Conservation (phyloP, 2,888 invertebrate species). For the Ephialtes manifestator region DNA sequence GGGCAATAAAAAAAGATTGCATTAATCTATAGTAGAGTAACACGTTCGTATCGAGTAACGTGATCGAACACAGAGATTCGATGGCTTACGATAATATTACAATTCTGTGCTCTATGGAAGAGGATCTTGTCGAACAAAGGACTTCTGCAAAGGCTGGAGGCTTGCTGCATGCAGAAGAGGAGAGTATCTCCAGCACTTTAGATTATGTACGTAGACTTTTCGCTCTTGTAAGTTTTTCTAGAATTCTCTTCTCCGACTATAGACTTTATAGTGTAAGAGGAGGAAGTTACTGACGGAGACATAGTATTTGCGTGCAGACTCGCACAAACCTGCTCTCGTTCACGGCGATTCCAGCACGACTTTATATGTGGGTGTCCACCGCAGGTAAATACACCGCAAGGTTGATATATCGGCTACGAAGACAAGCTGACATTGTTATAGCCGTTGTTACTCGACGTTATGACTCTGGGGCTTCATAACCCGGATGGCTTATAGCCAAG, state of each 20-base stretch:
- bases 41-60: slow-evolving; percentile 17
- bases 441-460: slow-evolving; percentile 19
- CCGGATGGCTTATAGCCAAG: slow-evolving; percentile 4
- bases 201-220: slow-evolving; percentile 16
- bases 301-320: slow-evolving; percentile 7
- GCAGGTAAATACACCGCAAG: slow-evolving; percentile 22
- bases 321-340: slow-evolving; percentile 32
- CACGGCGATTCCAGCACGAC: not conserved
- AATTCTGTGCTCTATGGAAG: slow-evolving; percentile 13
- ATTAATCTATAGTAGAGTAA: not conserved
- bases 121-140: slow-evolving; percentile 53
- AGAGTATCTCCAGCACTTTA: slow-evolving; percentile 16
- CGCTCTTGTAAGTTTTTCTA: slow-evolving; percentile 10
- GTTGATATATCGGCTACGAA: slow-evolving; percentile 45
- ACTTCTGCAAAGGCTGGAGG: not conserved
- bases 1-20: not conserved
- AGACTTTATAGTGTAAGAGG: not conserved
- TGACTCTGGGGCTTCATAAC: not conserved
- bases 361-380: slow-evolving; percentile 42
- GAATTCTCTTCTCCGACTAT: slow-evolving; percentile 7
- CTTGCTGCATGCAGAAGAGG: slow-evolving; percentile 13
- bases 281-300: slow-evolving; percentile 20
- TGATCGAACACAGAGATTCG: not conserved
- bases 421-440: slow-evolving; percentile 47
- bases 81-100: slow-evolving; percentile 34